Conservation (phyloP, 2,888 invertebrate species). For the Caenorhabditis macrosperma region DNA sequence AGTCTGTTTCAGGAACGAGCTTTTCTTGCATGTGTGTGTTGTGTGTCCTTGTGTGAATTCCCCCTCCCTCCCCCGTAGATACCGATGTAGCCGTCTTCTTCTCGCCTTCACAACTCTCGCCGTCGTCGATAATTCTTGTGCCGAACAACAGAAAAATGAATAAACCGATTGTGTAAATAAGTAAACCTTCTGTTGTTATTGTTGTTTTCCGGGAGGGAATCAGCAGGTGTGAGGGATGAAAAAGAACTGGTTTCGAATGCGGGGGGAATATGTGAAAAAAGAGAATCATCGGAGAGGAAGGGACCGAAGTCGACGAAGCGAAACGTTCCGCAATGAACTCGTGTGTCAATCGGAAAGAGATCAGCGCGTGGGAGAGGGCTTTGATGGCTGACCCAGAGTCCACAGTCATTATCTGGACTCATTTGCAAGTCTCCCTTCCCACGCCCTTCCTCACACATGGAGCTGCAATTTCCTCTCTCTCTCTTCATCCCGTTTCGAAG, state of each 20-base stretch:
- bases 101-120: background rate
- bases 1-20: constrained; percentile 36
- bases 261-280: too few relatives aligned
- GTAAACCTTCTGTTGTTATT: constrained; percentile 1
- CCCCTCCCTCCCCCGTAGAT: constrained; percentile 7
- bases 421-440: background rate
- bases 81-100: constrained; percentile 4
- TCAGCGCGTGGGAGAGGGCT: too few relatives aligned
- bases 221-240: too few relatives aligned
- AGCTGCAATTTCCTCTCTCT: background rate
- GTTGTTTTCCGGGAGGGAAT: background rate
- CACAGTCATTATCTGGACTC: background rate
- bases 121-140: background rate
- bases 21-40: constrained; percentile 18
- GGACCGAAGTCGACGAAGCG: background rate
- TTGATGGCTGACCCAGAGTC: background rate
- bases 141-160: constrained; percentile 1
- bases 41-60: constrained; percentile 2
- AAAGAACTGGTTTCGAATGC: background rate
- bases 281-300: background rate
- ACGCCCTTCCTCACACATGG: background rate
- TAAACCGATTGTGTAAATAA: constrained; percentile 30
- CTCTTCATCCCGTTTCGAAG: background rate
- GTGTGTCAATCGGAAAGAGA: background rate
- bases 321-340: background rate